A percentile compares a stretch with the other conserved stretches of the same genome.
Conservation (phyloP, 2,888 invertebrate genomes). For the Lithophane ornitopus region DNA sequence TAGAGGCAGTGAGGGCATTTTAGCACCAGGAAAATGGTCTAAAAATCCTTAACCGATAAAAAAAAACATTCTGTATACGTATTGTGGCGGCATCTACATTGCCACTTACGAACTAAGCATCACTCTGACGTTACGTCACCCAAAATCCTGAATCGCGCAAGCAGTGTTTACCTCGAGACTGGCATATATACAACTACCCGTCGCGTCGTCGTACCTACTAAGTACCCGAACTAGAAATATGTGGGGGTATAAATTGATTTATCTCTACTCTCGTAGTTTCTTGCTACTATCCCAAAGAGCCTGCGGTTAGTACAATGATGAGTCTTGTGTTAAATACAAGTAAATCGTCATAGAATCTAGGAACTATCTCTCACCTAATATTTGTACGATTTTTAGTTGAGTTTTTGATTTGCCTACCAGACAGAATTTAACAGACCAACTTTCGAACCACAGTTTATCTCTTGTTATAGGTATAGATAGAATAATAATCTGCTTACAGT, state of each 20-base stretch:
- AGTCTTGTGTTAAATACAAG: not conserved
- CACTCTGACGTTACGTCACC: too few relatives aligned
- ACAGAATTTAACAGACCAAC: too few relatives aligned
- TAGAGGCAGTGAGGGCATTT: not conserved
- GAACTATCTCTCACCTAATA: not conserved
- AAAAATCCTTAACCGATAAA: not conserved
- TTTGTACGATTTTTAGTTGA: too few relatives aligned
- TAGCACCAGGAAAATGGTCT: not conserved
- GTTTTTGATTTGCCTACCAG: not conserved
- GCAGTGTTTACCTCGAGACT: too few relatives aligned
- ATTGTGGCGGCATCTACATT: too few relatives aligned
- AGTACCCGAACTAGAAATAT: conserved; percentile 8
- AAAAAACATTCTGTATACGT: not conserved
- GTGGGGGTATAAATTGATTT: conserved; percentile 28
- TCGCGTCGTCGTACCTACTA: too few relatives aligned
- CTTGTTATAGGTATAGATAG: not conserved
- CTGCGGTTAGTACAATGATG: conserved; percentile 13
- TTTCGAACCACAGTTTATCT: not conserved
- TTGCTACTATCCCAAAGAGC: conserved; percentile 5
- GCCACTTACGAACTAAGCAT: too few relatives aligned
- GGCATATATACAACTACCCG: too few relatives aligned
- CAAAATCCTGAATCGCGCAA: too few relatives aligned
- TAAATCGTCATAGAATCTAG: not conserved
- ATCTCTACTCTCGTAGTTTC: conserved; percentile 9
- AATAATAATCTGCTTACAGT: too few relatives aligned